Base-by-base conservation (phyloP, 2,888 invertebrate genomes). In the Deladenus siricidicola region DNA sequence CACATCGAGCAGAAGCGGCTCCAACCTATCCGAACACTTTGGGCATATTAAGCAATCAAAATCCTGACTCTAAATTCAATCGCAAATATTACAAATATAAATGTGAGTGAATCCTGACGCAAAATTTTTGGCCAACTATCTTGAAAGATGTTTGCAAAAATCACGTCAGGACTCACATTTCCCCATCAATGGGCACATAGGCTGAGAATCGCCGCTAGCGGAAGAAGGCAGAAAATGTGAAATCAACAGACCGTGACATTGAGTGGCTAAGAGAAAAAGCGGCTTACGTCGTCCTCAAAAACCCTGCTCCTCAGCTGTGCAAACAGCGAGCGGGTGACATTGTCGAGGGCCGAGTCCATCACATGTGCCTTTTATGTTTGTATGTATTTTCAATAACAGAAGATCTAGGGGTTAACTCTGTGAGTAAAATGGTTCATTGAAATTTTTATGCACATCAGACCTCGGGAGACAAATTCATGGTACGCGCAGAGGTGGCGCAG, bases 31-130 rank as follows among this genome's bases (percentile, higher is more conserved):
- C 17, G 57, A 49, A 52, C 71, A 71, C 28, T 58, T 58, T 19
- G 71, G 71, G 43, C 71, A 71, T 44, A 23, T 51, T 43, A 66
- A 26, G 3, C 39, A 28, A 10, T 29, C 44, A 23, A 56, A n/a
- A n/a, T 58, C 48, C 21, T 55, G 44, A 14, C 55, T 49, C 59
- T 65, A 39, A 58, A 29, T 45, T 3, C 14, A 43, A 45, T n/a
- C n/a, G n/a, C n/a, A n/a, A n/a, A n/a, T n/a, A n/a, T n/a, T n/a
- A n/a, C n/a, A n/a, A n/a, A n/a, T n/a, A n/a, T n/a, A n/a, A n/a
- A n/a, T n/a, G n/a, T n/a, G n/a, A n/a, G n/a, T n/a, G n/a, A n/a
- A n/a, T n/a, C n/a, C n/a, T n/a, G n/a, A n/a, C n/a, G n/a, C n/a
- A n/a, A n/a, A n/a, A n/a, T n/a, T n/a, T n/a, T n/a, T n/a, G n/a